Percentiles rank a stretch among this genome's conserved stretches.
Conservation (phyloP, 2,797 vertebrate species). For the Varecia variegata region DNA sequence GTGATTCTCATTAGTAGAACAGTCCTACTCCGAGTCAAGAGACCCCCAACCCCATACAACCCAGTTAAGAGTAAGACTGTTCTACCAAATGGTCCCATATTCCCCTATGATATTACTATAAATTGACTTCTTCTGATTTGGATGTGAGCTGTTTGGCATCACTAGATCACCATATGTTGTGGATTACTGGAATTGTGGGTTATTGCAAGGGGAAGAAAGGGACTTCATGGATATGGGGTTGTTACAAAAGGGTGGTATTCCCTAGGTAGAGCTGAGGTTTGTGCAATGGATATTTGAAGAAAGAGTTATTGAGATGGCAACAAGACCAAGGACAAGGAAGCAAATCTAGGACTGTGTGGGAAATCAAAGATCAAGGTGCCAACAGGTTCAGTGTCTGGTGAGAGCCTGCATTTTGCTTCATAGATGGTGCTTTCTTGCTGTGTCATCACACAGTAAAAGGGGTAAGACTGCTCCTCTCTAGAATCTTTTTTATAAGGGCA, state of each 20-base stretch:
- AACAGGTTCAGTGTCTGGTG: too few relatives aligned
- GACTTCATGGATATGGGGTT: not conserved
- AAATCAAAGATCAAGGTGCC: too few relatives aligned
- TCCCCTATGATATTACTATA: not conserved
- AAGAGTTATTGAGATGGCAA: not conserved
- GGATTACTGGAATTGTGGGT: not conserved
- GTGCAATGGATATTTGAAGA: not conserved
- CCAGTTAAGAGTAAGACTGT: not conserved
- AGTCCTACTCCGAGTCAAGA: not conserved
- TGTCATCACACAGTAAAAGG: too few relatives aligned
- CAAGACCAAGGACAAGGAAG: not conserved
- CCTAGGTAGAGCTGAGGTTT: not conserved
- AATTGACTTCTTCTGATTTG: not conserved
- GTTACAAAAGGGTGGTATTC: not conserved
- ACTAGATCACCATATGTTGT: not conserved
- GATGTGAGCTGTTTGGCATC: not conserved
- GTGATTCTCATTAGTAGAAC: not conserved
- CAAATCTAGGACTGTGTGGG: not conserved
- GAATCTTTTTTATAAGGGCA: not conserved
- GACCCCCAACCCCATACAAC: too few relatives aligned
- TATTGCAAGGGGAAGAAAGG: not conserved
- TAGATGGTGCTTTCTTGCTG: too few relatives aligned
- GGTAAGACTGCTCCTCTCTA: too few relatives aligned
- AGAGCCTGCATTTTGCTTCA: too few relatives aligned
- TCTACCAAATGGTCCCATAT: not conserved